These are phyloP conservation scores for Drosophila anceps DNA, from an alignment of 2,888 invertebrate genomes.

Conservation along the genomic window DNA sequence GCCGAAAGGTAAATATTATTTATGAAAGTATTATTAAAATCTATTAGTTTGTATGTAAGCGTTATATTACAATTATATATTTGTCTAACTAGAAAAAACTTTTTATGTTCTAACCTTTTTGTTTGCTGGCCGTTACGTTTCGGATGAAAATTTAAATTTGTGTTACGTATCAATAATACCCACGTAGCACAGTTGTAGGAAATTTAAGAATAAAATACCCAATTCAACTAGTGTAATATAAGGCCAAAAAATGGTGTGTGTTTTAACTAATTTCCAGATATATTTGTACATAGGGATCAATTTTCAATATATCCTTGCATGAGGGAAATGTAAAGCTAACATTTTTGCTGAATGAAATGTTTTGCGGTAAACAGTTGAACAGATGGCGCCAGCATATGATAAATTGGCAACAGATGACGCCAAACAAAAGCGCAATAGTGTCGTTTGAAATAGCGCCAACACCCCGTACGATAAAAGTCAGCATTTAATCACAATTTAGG, in stretches of 20 bases:
- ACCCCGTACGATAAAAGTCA: neutral
- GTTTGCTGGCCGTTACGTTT: neutral
- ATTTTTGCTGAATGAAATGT: conserved; percentile 13
- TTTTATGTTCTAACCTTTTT: neutral
- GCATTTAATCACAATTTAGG: neutral
- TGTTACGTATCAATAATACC: neutral
- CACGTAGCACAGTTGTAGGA: neutral
- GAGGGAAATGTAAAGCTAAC: neutral
- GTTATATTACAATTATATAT: too few species aligned
- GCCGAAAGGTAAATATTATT: too few species aligned
- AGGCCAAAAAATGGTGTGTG: neutral
- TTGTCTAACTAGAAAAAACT: neutral
- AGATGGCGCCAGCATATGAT: conserved; percentile 1
- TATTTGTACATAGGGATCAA: neutral
- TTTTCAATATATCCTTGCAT: neutral
- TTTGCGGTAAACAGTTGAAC: neutral
- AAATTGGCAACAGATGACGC: neutral
- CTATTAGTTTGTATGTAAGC: too few species aligned
- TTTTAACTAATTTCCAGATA: neutral
- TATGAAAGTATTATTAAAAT: neutral
- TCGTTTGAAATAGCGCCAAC: neutral
- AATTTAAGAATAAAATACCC: neutral
- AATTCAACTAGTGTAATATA: too few species aligned
- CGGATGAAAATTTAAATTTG: neutral
- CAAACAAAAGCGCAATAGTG: neutral